Base-by-base conservation (phyloP, 2,113 vertebrate species). In the Saccopteryx bilineata region DNA sequence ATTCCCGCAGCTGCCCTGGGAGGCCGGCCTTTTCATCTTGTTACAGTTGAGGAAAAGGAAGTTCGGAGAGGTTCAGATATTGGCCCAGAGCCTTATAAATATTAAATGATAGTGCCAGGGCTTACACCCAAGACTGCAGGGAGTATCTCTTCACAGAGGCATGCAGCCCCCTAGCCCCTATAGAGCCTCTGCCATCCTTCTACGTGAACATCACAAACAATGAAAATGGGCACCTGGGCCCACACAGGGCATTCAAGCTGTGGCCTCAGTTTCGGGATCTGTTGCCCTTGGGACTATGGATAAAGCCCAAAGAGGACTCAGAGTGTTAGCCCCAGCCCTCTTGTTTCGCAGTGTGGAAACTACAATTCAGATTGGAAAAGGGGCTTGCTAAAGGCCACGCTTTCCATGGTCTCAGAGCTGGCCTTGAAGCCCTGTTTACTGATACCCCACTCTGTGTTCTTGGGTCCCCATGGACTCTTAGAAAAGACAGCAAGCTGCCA, bases 381-480 rank as follows among this genome's bases (percentile, higher is more conserved):
- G 31, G 69, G 23, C 69, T 60, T 50, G 24, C 76, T 80, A 17
- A 75, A 79, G 88, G n/a, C 71, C n/a, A 46, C 19, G 9, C 72
- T n/a, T 13, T 14, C 48, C 5, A 11, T 48, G 46, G 46, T 21
- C 76, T 85, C 50, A 65, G 90, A 91, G 78, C 76, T 68, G 60
- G 88, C 85, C 66, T 88, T 17, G n/a, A 21, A 82, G 48, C 75
- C 61, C n/a, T 94, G 10, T 63, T 93, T 28, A 11, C 58, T 33
- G 39, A 69, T 17, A 7, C 61, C 21, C 46, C 13, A 18, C 18
- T n/a, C 68, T 19, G 0, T 8, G 48, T 10, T 11, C 7, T 56
- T 19, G 56, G 54, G 18, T n/a, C 17, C 13, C 26, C 28, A 4
- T 15, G 1, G 33, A 18, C 72, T 79, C 56, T 39, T 31, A 84